Evolutionary conservation across 2,888 invertebrate genomes (phyloP), one percentile per base, ranked within the genome.

Genomic region (Thera obeliscata): DNA sequence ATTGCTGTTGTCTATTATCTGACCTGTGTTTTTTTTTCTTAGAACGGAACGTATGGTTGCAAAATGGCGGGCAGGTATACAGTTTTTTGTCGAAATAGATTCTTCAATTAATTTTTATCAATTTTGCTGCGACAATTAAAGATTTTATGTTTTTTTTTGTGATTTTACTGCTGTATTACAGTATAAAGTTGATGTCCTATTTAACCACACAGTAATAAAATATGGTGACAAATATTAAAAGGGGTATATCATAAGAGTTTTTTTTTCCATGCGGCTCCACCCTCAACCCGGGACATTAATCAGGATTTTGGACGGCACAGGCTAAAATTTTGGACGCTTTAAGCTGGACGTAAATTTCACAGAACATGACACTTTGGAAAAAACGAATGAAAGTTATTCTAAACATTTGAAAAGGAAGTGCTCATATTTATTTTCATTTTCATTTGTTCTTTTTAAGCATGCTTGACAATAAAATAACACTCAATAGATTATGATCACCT

Each of bases 281-380:
- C 88, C 87, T 81, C 79, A 76, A 75, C 87, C 83, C 81, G 86
- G 87, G 82, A 87, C 94, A 95, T 95, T 94, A 95, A 94, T 95
- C 95, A 95, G 95, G 95, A 95, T 95, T 95, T 93, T 95, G 94
- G 94, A 94, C 92, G 94, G 94, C 92, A 94, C 90, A 94, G 94
- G 94, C 94, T 94, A 93, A 94, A 94, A 91, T 92, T 94, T 94
- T 92, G 89, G 91, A 90, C 90, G 92, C 83, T 91, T 87, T 93
- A 93, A 94, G 92, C 93, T 86, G 88, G 81, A 81, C 89, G 90
- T 93, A 94, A 94, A 94, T 93, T 93, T 90, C 77, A 78, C 85
- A 87, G 88, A 93, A 93, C 91, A 93, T 92, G 93, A 93, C 91
- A 87, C 81, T 77, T 76, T 81, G 82, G 85, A 83, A 87, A 85